Base-by-base conservation (phyloP, 92 coral and sea anemone species). In the Palythoa grandiflora region DNA sequence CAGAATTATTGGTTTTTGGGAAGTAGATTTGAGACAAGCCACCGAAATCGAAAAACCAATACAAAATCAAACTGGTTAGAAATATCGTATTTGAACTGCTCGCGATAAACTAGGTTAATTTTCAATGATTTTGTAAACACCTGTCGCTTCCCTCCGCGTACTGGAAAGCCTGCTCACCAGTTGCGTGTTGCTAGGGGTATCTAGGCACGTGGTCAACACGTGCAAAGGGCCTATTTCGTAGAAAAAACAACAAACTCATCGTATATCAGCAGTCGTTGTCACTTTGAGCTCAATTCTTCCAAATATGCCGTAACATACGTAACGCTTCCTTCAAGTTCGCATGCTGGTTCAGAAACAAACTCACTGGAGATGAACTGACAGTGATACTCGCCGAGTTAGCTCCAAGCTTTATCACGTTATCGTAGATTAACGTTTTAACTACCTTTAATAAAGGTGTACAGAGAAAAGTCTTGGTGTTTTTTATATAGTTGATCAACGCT, bases 371-470 rank as follows among this genome's bases (percentile, higher is more conserved):
- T 59, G 16, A 59, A n/a, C 16, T 59, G 5, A 5, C 7, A 10
- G 14, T 59, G 19, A 5, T 59, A 10, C 66, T 59, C 66, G 77
- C 10, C 17, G 17, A 40, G 3, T 72, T 16, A 76, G 39, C 80
- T 4, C 63, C 80, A 76, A 37, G 61, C 39, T 6, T 9, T 50
- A 50, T 76, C 80, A 52, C 44, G 47, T 61, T 76, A 19, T 76
- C 65, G 21, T 52, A 38, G 35, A 76, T 48, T 76, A 38, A 11
- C 61, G 60, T 48, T 76, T 59, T 76, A 76, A 20, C 60, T 76
- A 17, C 80, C 53, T 38, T 76, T 19, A 76, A 76, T 76, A 76
- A 76, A 76, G 80, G 10, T 52, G 61, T 44, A 15, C 65, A 52
- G 44, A 76, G 1, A 76, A 12, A 39, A 50, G 9, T 76, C 21